Base-by-base conservation (phyloP, 2,888 invertebrate species). In the Archips crataeganus region DNA sequence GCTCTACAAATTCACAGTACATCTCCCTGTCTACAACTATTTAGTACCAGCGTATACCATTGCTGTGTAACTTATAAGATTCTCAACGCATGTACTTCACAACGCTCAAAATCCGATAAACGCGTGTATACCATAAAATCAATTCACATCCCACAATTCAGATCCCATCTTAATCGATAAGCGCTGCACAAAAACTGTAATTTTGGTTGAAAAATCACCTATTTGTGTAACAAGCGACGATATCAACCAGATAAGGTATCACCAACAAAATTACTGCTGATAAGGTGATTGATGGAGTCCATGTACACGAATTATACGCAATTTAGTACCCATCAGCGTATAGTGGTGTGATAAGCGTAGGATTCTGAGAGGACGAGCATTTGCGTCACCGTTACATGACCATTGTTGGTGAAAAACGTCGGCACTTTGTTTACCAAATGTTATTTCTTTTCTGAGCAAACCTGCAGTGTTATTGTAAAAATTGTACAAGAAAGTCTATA, bases 241-340 rank as follows among this genome's bases (percentile, higher is more conserved):
- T 70, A 70, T 65, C 66, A 65, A 45, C 15, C 47, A 62, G 70
- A 75, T 75, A 70, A 9, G 66, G 57, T 71, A 70, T 75, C 74
- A 72, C 51, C 74, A 45, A 71, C 70, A 68, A 76, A 75, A 71
- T 70, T 74, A 67, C 70, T 60, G 54, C 59, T 63, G 74, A 75
- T 74, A 70, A 67, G 67, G 70, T 77, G 77, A 76, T 76, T 54
- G 77, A 77, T 77, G 75, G 70, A 67, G 64, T 65, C 64, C 61
- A 65, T 62, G 61, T 67, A 77, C 77, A 75, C 76, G 65, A 75
- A 77, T 77, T 77, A 77, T 77, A 76, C 76, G 74, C 72, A 75
- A 71, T 74, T 77, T 77, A 76, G 70, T 72, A 74, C 61, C 75
- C 69, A 75, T 74, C 75, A 72, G 45, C 70, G 66, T 45, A 60